Percentiles rank a stretch among this genome's conserved stretches.
phyloP scores from a whole-genome alignment of 2,888 invertebrate species.

The Phengaris arion region DNA sequence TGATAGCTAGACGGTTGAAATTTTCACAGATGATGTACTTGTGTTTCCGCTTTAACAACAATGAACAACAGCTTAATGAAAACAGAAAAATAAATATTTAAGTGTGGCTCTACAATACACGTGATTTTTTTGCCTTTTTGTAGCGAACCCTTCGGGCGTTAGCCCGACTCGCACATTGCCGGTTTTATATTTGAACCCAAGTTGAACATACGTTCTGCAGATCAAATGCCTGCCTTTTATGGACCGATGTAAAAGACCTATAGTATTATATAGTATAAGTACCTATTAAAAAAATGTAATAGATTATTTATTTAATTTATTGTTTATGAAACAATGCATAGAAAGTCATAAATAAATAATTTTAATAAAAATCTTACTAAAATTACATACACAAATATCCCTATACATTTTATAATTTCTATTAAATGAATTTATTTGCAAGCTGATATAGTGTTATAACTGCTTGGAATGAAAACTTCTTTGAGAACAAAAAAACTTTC shows the following conservation, averaged over 20 bases:
- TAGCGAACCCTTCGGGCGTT: too few relatives aligned
- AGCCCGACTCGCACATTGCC: too few relatives aligned
- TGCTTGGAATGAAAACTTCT: not conserved
- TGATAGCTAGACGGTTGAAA: too few relatives aligned
- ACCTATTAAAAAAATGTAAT: not conserved
- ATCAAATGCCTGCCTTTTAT: not conserved
- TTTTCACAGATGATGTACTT: too few relatives aligned
- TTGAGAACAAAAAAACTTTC: not conserved
- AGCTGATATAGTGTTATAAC: not conserved
- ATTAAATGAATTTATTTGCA: not conserved
- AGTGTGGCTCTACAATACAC: too few relatives aligned
- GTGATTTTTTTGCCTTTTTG: too few relatives aligned
- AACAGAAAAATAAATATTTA: too few relatives aligned
- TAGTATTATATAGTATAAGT: too few relatives aligned
- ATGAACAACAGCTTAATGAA: too few relatives aligned
- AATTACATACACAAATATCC: not conserved
- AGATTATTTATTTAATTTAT: constrained; percentile 9
- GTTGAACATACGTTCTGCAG: too few relatives aligned
- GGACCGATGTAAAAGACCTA: not conserved
- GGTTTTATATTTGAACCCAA: too few relatives aligned
- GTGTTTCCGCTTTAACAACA: too few relatives aligned
- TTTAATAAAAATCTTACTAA: not conserved
- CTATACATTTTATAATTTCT: not conserved
- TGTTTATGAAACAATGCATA: constrained; percentile 4
- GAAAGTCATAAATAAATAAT: constrained; percentile 11